These are phyloP conservation scores for Baronia brevicornis DNA, from an alignment of 2,888 invertebrate species.

Conservation along the genomic window DNA sequence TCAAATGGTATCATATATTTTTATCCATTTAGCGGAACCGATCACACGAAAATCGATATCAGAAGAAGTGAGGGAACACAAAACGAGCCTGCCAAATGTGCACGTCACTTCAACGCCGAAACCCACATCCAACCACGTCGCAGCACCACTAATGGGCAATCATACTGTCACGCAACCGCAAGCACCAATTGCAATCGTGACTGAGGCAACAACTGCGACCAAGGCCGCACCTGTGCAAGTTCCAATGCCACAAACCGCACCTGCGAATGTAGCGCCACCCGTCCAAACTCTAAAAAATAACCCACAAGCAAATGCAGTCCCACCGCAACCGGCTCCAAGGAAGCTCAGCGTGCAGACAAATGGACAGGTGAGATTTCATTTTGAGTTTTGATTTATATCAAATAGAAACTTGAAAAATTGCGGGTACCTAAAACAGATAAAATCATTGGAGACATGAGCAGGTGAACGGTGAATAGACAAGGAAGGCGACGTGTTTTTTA, in stretches of 20 bases:
- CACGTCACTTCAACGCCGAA: constrained; percentile 36
- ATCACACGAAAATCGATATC: constrained; percentile 57
- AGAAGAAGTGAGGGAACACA: constrained; percentile 65
- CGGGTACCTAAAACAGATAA: constrained; percentile 1
- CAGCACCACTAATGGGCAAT: constrained; percentile 32
- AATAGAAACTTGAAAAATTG: background rate
- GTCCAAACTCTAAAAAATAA: constrained; percentile 24
- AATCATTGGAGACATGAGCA: too few relatives aligned
- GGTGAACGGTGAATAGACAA: too few relatives aligned
- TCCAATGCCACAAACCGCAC: constrained; percentile 21
- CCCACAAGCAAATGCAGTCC: constrained; percentile 25
- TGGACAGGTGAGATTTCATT: constrained; percentile 52
- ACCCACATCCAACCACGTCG: constrained; percentile 39
- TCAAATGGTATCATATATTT: constrained; percentile 8
- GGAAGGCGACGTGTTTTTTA: too few relatives aligned
- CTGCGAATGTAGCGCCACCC: constrained; percentile 22
- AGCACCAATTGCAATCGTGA: too few relatives aligned
- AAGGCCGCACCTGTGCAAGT: too few relatives aligned
- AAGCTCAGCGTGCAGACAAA: constrained; percentile 61
- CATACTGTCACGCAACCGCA: constrained; percentile 30
- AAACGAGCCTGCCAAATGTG: constrained; percentile 54
- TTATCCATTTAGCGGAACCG: constrained; percentile 40
- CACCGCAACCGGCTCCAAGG: constrained; percentile 68
- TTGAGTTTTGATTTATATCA: constrained; percentile 11
- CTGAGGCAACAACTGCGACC: too few relatives aligned